Conservation (phyloP, 2,113 vertebrate species). For the Progne subis region DNA sequence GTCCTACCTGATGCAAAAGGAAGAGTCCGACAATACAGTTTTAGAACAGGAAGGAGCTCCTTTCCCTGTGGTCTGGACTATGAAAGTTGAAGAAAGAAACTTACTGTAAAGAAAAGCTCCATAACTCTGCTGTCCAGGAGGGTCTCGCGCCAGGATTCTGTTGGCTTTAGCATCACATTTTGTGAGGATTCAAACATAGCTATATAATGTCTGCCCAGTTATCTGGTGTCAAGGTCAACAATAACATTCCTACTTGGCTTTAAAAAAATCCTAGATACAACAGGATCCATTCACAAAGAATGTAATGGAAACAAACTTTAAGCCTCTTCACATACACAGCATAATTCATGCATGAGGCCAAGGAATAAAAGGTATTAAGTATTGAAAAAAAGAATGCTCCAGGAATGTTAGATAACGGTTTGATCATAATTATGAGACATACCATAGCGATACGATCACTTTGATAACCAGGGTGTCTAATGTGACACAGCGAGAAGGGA, state of each 20-base stretch:
- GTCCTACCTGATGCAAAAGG: constrained; percentile 55
- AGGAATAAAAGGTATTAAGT: constrained; percentile 84
- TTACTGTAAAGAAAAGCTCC: constrained; percentile 99
- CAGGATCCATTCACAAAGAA: constrained; percentile 80
- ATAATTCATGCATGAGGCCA: constrained; percentile 84
- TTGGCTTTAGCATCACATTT: constrained; percentile 97
- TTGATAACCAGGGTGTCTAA: constrained; percentile 76
- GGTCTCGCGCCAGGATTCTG: constrained; percentile 96
- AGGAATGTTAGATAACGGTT: constrained; percentile 90
- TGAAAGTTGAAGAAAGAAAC: constrained; percentile 68
- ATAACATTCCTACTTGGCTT: constrained; percentile 83
- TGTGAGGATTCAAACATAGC: constrained; percentile 99
- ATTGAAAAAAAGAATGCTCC: constrained; percentile 79
- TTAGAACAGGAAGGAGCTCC: constrained; percentile 31
- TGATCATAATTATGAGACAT: constrained; percentile 83
- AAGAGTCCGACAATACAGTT: constrained; percentile 16
- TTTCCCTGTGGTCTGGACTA: constrained; percentile 22
- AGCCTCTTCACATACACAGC: constrained; percentile 80
- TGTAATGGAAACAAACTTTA: constrained; percentile 81
- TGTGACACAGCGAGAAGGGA: constrained; percentile 59
- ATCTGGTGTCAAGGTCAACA: constrained; percentile 94
- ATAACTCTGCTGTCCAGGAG: constrained; percentile 97
- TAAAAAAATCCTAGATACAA: constrained; percentile 78
- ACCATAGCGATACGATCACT: constrained; percentile 78
- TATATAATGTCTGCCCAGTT: constrained; percentile 99